phyloP scores from a whole-genome alignment of 2,797 vertebrate species.

The Pipistrellus pipistrellus region DNA sequence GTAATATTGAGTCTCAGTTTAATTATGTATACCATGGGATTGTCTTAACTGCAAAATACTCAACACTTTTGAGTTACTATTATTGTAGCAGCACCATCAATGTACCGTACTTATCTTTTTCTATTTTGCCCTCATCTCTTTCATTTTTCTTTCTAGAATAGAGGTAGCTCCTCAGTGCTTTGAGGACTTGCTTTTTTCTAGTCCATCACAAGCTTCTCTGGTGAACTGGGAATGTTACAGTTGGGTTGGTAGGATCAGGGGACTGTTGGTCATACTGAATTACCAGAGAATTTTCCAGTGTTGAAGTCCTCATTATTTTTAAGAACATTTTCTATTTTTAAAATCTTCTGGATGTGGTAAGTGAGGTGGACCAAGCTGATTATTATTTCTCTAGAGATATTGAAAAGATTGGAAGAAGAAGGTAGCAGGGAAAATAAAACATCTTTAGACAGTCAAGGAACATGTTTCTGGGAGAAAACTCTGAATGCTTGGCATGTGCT shows the following conservation, averaged over 20 bases:
- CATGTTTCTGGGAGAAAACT: not conserved
- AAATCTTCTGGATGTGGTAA: not conserved
- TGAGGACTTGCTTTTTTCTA: not conserved
- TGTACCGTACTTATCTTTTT: not conserved
- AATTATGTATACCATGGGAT: not conserved
- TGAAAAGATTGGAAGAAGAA: not conserved
- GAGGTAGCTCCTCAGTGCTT: not conserved
- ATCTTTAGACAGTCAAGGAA: not conserved
- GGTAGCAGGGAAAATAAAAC: not conserved
- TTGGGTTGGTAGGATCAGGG: not conserved
- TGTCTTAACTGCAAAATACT: not conserved
- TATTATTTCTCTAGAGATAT: conserved; percentile 41
- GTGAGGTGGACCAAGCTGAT: not conserved
- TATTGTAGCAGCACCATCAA: not conserved
- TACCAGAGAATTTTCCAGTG: not conserved
- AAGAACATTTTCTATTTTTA: conserved; percentile 31
- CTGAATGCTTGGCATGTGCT: not conserved
- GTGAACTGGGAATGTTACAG: conserved; percentile 16
- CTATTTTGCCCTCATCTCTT: not conserved
- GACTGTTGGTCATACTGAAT: not conserved
- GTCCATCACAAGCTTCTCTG: not conserved
- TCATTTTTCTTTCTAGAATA: not conserved
- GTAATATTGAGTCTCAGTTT: not conserved
- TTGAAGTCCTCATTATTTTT: conserved; percentile 53
- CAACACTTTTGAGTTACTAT: not conserved